These are phyloP conservation scores for Pantherophis alleghaniensis DNA, from an alignment of 2,797 vertebrate genomes.

Conservation along the genomic window DNA sequence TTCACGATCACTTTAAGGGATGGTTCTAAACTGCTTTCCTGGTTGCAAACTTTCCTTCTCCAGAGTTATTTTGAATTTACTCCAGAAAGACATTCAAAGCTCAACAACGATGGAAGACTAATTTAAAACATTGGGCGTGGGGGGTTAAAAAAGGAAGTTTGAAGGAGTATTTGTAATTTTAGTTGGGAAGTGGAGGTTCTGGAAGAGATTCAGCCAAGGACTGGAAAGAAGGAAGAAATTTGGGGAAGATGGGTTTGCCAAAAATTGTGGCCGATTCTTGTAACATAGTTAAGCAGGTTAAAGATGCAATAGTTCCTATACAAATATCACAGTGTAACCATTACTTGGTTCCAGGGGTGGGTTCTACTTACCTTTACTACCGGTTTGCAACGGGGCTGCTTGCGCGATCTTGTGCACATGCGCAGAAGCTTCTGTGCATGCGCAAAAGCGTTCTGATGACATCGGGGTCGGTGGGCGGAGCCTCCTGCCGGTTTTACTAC, in stretches of 20 bases:
- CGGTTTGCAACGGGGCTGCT: too few species aligned
- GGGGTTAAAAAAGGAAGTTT: background rate
- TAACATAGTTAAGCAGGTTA: background rate
- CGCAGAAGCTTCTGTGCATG: too few species aligned
- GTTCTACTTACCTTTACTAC: too few species aligned
- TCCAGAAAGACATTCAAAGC: background rate
- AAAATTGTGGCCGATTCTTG: background rate
- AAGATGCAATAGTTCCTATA: background rate
- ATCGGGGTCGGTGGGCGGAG: too few species aligned
- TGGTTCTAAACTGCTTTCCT: background rate
- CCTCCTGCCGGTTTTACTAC: too few species aligned
- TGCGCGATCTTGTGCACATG: too few species aligned
- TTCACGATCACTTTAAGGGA: background rate
- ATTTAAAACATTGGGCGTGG: background rate
- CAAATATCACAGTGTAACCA: background rate
- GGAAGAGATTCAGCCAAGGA: background rate
- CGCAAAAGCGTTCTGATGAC: too few species aligned
- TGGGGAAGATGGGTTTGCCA: background rate
- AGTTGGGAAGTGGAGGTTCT: background rate
- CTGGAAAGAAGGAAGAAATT: background rate
- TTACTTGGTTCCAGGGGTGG: background rate
- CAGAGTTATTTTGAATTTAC: background rate
- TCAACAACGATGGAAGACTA: background rate
- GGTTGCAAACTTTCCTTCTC: background rate
- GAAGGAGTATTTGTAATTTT: background rate